Base-by-base conservation (phyloP, 2,113 vertebrate species). In the Poeciliopsis retropinna region DNA sequence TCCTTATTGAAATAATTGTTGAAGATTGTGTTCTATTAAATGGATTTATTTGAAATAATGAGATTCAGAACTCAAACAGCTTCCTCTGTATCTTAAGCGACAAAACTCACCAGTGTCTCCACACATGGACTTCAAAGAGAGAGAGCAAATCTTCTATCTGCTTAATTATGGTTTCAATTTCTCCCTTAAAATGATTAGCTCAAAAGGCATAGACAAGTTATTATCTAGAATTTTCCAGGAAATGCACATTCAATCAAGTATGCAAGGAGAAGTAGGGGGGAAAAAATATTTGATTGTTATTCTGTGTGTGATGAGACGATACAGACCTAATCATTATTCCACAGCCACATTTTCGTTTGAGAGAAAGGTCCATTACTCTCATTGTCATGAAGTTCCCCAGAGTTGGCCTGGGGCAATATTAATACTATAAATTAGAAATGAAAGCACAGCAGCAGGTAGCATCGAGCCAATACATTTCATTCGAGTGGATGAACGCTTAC, bases 351-450 rank as follows among this genome's bases (percentile, higher is more conserved):
- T 85, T 83, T 70, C 61, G 57, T 73, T 73, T 73, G 81, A 85
- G 78, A 78, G 66, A 72, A 68, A 87, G 84, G 78, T 90, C 88
- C 80, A 89, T 87, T 86, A 86, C 39, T 74, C 69, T 83, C 68
- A 79, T 85, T 85, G 76, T 89, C 87, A 76, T 75, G 74, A 85
- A 64, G 70, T 83, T 89, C 79, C 85, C 82, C 31, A 67, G 88
- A 90, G 90, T 78, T 87, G 57, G 85, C 86, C 83, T 65, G 7
- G 11, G 76, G 89, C 81, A 85, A 90, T 87, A 90, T 86, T 82
- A 88, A 82, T 84, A 76, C 67, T 72, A 73, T 80, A 73, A 85
- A 90, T 89, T 86, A 86, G 73, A 85, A 88, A 88, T 85, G 74
- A 89, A 89, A 89, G 76, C 70, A 78, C 78, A 54, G 81, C 81